Percentiles rank a stretch among this genome's conserved stretches.
These are phyloP conservation scores for Lepeophtheirus salmonis DNA, from an alignment of 1,140 invertebrate genomes.

Conservation along the genomic window DNA sequence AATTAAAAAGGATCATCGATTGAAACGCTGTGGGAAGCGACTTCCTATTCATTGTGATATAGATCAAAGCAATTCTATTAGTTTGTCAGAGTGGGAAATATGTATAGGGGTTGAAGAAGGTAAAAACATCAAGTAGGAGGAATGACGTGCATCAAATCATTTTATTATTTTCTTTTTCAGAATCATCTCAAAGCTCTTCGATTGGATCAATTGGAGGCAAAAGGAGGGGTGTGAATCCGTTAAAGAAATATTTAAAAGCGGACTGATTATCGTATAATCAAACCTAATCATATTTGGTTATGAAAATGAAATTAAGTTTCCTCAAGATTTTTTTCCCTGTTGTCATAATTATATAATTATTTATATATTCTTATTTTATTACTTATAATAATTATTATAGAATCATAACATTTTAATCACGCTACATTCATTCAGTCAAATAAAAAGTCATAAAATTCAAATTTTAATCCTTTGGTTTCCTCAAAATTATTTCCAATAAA, in stretches of 20 bases:
- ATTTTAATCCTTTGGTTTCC: no score
- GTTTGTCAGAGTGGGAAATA: conserved; percentile 3
- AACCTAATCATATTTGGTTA: neutral
- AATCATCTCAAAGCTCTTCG: neutral
- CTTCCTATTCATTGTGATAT: conserved; percentile 5
- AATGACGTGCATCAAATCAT: neutral
- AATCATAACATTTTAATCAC: neutral
- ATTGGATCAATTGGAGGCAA: neutral
- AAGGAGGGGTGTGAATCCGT: neutral
- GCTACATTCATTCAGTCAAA: neutral
- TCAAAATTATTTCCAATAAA: no score
- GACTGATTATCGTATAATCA: neutral
- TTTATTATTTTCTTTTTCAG: neutral
- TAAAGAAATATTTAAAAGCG: neutral
- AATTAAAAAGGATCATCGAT: neutral
- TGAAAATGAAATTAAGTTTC: neutral
- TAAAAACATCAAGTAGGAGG: neutral
- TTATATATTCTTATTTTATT: neutral
- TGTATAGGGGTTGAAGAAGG: conserved; percentile 4
- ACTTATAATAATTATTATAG: neutral
- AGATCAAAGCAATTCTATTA: neutral
- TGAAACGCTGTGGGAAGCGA: conserved; percentile 1
- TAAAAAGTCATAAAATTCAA: neutral
- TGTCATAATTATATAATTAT: conserved; percentile 1
- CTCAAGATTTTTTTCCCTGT: neutral